These are phyloP conservation scores for Scaptodrosophila latifasciaeformis DNA, from an alignment of 2,888 invertebrate species.

Conservation along the genomic window DNA sequence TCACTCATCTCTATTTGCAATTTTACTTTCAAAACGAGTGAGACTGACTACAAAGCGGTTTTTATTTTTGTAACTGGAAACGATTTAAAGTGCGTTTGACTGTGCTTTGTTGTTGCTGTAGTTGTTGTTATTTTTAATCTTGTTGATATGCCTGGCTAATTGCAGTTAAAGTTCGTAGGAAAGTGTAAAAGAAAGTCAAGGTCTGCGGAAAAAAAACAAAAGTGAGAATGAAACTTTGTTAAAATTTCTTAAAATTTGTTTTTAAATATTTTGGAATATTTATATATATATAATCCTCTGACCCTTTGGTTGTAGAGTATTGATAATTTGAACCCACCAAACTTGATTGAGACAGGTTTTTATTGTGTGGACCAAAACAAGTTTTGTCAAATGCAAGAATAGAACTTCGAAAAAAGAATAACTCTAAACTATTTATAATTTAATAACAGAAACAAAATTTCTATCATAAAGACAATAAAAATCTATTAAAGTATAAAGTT, in stretches of 20 bases:
- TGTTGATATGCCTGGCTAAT: conserved; percentile 45
- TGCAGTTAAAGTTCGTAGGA: conserved; percentile 34
- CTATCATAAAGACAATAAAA: conserved; percentile 4
- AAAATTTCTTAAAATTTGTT: too few species aligned
- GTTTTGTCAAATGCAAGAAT: conserved; percentile 13
- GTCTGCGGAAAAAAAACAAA: conserved; percentile 36
- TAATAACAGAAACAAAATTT: conserved; percentile 27
- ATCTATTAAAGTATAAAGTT: background rate
- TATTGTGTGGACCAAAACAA: background rate
- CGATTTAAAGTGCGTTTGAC: conserved; percentile 17
- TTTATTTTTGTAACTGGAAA: conserved; percentile 46
- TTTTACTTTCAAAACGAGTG: conserved; percentile 45
- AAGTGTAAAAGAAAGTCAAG: conserved; percentile 58
- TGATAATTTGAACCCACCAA: too few species aligned
- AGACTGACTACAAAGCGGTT: conserved; percentile 11
- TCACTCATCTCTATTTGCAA: background rate
- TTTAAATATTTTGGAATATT: too few species aligned
- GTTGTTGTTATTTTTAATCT: too few species aligned
- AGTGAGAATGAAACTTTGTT: background rate
- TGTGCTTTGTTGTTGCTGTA: too few species aligned
- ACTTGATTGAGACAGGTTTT: too few species aligned
- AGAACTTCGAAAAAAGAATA: conserved; percentile 27
- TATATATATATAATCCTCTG: too few species aligned
- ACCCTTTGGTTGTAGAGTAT: too few species aligned
- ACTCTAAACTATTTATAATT: conserved; percentile 49